These are phyloP conservation scores for Sorex maritimensis DNA, from an alignment of 2,797 vertebrate species.

Conservation along the genomic window DNA sequence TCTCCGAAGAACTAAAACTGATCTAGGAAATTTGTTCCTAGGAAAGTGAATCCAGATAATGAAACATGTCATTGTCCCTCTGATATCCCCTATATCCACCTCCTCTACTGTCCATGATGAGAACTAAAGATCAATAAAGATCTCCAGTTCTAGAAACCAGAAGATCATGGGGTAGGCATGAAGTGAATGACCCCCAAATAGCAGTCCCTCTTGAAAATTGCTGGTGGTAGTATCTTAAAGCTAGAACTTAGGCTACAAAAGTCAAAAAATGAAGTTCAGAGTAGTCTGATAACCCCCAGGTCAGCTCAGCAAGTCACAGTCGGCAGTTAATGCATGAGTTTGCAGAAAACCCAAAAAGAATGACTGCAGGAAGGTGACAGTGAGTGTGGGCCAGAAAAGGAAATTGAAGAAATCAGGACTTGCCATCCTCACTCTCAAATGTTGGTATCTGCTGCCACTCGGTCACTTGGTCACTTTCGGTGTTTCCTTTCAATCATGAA, in stretches of 20 bases:
- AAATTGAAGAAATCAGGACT: neutral
- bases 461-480: neutral
- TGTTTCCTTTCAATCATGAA: neutral
- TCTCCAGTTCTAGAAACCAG: neutral
- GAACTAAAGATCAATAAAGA: neutral
- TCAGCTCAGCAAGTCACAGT: neutral
- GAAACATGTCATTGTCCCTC: neutral
- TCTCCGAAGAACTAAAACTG: neutral
- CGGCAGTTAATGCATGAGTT: neutral
- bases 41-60: neutral
- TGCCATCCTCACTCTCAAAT: neutral
- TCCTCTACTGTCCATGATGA: neutral
- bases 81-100: neutral
- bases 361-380: neutral
- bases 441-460: too few relatives aligned
- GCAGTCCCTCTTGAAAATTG: neutral
- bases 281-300: neutral
- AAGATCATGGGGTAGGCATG: neutral
- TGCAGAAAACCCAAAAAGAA: neutral
- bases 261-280: neutral
- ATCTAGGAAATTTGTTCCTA: neutral
- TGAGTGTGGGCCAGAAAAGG: neutral
- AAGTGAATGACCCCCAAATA: neutral
- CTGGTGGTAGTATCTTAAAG: neutral
- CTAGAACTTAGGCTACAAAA: constrained; percentile 32